A percentile compares a stretch with the other conserved stretches of the same genome.
Evolutionary conservation across 2,797 vertebrate genomes (phyloP).

Genomic region (Erethizon dorsatum): DNA sequence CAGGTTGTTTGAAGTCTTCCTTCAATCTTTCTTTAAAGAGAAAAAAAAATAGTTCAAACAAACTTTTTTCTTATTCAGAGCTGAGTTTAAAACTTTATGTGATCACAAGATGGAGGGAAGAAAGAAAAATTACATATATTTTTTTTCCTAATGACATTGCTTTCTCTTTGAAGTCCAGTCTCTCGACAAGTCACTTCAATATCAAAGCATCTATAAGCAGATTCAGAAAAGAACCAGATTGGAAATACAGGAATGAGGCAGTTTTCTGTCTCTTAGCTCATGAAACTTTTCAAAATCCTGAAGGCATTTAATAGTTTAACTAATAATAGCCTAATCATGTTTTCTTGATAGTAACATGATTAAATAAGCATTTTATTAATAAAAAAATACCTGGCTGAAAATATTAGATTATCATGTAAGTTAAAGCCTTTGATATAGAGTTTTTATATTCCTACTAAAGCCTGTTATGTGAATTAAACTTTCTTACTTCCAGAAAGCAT

Average conservation of each 20-base stretch:
- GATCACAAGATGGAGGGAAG: slow-evolving; percentile 77
- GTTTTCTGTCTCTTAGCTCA: slow-evolving; percentile 9
- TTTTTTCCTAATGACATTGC: slow-evolving; percentile 76
- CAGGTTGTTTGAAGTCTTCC: slow-evolving; percentile 85
- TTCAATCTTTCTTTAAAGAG: slow-evolving; percentile 86
- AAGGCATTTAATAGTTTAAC: slow-evolving; percentile 26
- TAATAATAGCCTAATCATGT: not conserved
- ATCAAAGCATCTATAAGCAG: slow-evolving; percentile 81
- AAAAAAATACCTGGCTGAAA: not conserved
- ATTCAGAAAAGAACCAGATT: slow-evolving; percentile 55
- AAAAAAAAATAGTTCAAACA: slow-evolving; percentile 84
- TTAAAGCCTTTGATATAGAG: not conserved
- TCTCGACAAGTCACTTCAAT: slow-evolving; percentile 75
- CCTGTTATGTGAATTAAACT: not conserved
- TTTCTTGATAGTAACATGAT: slow-evolving; percentile 3
- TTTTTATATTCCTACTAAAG: not conserved
- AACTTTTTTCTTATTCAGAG: slow-evolving; percentile 63
- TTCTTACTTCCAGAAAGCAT: not conserved
- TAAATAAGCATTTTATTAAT: slow-evolving; percentile 21
- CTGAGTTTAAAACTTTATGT: slow-evolving; percentile 85
- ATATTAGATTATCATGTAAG: not conserved
- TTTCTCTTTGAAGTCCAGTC: slow-evolving; percentile 87
- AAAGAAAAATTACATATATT: slow-evolving; percentile 41
- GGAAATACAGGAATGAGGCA: slow-evolving; percentile 59
- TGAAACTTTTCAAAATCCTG: slow-evolving; percentile 50